phyloP scores from a whole-genome alignment of 2,888 invertebrate genomes.

The Monochamus alternatus region DNA sequence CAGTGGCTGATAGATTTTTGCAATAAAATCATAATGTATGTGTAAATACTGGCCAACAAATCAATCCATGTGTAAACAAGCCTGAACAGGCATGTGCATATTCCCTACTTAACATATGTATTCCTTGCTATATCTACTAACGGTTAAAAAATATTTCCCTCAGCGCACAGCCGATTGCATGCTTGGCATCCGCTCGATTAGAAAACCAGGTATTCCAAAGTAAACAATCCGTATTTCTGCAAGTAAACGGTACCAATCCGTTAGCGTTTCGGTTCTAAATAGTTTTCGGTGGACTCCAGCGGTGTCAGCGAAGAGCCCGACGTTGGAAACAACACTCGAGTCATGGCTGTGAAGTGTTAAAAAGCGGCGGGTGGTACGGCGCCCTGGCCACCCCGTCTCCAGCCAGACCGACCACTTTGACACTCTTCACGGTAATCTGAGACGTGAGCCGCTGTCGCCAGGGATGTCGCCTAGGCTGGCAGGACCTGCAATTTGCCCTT shows the following conservation, averaged over 20 bases:
- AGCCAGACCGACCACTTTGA: constrained; percentile 34
- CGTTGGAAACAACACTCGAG: constrained; percentile 6
- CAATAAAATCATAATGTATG: no score
- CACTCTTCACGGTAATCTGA: constrained; percentile 28
- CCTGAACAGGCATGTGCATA: no score
- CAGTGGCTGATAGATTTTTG: no score
- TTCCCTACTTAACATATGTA: no score
- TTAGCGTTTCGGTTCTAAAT: neutral
- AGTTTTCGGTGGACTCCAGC: constrained; percentile 8
- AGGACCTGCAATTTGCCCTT: neutral
- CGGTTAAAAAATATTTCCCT: no score
- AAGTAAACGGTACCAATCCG: constrained; percentile 4
- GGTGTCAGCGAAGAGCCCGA: neutral
- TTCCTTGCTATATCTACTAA: no score
- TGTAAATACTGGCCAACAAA: no score
- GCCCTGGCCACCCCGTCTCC: constrained; percentile 15
- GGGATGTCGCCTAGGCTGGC: neutral
- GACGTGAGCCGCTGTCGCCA: constrained; percentile 16
- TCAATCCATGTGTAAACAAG: no score
- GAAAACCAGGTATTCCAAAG: constrained; percentile 10
- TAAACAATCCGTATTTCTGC: constrained; percentile 15
- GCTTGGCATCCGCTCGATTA: constrained; percentile 1
- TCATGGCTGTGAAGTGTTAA: constrained; percentile 26
- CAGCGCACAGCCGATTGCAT: no score
- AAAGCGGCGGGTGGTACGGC: constrained; percentile 34